Evolutionary conservation across 2,888 invertebrate genomes (phyloP).

Genomic region (Sussaba pulchella): DNA sequence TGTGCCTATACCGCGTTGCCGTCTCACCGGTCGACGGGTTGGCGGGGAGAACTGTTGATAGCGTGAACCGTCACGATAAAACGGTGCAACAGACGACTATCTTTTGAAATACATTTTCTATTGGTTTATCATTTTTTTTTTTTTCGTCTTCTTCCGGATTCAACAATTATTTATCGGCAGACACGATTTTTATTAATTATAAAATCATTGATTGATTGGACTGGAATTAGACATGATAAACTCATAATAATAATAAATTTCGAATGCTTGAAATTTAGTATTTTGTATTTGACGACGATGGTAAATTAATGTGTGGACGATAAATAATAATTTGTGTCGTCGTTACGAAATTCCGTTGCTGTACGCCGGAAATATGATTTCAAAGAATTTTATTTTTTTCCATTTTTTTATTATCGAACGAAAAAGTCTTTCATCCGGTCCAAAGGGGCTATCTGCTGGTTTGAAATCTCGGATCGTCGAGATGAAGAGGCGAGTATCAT

Average conservation of each 20-base stretch:
- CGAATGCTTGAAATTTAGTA: no score
- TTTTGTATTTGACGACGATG: background rate
- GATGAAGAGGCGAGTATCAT: background rate
- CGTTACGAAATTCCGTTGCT: constrained; percentile 6
- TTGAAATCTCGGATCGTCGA: constrained; percentile 37
- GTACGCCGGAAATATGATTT: constrained; percentile 57
- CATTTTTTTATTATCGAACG: constrained; percentile 59
- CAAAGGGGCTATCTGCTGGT: constrained; percentile 38
- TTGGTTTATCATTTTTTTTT: constrained; percentile 36
- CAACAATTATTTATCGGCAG: constrained; percentile 1
- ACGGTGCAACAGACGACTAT: background rate
- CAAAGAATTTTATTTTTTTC: constrained; percentile 29
- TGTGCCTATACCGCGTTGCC: constrained; percentile 22
- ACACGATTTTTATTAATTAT: no score
- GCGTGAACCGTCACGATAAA: constrained; percentile 29
- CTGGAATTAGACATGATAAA: no score
- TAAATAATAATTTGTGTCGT: background rate
- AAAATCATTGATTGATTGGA: no score
- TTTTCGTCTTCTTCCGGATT: no score
- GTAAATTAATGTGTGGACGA: background rate
- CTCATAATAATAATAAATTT: no score
- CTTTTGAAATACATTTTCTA: constrained; percentile 16
- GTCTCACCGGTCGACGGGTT: constrained; percentile 38
- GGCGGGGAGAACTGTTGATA: constrained; percentile 42
- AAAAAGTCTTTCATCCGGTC: constrained; percentile 59